Percentiles rank a stretch among this genome's conserved stretches.
Evolutionary conservation across 2,113 vertebrate species (phyloP).

Genomic region (Dissostichus mawsoni): DNA sequence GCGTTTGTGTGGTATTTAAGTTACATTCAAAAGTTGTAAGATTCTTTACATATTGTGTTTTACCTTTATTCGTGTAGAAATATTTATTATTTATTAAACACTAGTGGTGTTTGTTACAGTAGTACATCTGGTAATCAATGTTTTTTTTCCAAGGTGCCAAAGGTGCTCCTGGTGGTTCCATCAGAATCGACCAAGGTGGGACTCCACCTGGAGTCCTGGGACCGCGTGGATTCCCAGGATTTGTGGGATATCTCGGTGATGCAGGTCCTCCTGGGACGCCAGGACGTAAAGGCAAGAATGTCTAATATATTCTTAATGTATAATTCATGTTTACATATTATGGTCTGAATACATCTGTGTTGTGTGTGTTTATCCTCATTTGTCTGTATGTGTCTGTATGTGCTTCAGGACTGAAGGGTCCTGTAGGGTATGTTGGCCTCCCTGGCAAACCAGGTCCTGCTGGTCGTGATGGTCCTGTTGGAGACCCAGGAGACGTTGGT

Average conservation of each 20-base stretch:
- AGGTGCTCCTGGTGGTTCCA: constrained; percentile 54
- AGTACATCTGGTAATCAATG: neutral
- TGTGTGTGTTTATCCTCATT: neutral
- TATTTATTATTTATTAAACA: neutral
- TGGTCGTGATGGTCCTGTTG: constrained; percentile 51
- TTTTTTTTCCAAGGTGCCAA: constrained; percentile 53
- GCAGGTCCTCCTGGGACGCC: constrained; percentile 48
- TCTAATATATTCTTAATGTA: neutral
- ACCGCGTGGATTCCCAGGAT: constrained; percentile 40
- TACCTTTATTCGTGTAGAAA: too few species aligned
- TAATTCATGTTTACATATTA: neutral
- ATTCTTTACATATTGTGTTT: neutral
- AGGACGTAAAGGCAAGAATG: constrained; percentile 63
- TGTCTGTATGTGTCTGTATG: neutral
- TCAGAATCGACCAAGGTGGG: accelerated
- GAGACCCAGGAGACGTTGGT: constrained; percentile 65
- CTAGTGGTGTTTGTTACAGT: neutral
- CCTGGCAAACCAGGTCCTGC: constrained; percentile 53
- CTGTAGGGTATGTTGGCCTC: constrained; percentile 30
- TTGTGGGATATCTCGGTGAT: constrained; percentile 44
- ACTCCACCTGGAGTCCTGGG: constrained; percentile 29
- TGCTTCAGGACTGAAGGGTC: constrained; percentile 63
- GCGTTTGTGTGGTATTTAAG: neutral
- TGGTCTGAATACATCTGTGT: neutral
- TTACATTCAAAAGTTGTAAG: neutral